Conservation (phyloP, 2,888 invertebrate species). For the Alloscopus bannaensis region DNA sequence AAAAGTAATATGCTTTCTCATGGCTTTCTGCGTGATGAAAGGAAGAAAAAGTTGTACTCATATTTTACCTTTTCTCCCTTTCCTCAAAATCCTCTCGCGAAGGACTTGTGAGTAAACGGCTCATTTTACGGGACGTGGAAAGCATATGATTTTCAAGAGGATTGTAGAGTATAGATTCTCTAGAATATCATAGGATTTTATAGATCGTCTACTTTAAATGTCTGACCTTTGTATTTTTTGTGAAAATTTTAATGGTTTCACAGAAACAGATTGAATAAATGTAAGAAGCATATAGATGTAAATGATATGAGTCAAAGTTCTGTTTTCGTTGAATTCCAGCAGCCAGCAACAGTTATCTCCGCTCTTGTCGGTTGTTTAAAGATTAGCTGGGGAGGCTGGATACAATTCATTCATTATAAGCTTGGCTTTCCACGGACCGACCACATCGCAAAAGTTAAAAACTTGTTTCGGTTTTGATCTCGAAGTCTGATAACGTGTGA, state of each 20-base stretch:
- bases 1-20: conserved; percentile 48
- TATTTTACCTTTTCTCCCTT: too few species aligned
- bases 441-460: conserved; percentile 46
- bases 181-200: too few species aligned
- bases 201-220: too few species aligned
- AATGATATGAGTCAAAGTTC: conserved; percentile 20
- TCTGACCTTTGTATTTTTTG: neutral
- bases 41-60: conserved; percentile 44
- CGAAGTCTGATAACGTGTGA: conserved; percentile 49
- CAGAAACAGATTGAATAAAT: conserved; percentile 7
- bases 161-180: too few species aligned
- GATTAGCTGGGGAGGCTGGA: neutral
- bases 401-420: conserved; percentile 46
- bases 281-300: neutral
- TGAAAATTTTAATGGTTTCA: neutral
- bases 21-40: conserved; percentile 41
- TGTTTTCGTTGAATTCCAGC: conserved; percentile 32
- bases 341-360: conserved; percentile 49
- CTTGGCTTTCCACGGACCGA: conserved; percentile 33
- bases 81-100: conserved; percentile 23
- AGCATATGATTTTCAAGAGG: neutral
- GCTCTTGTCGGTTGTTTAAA: conserved; percentile 18
- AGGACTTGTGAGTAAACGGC: neutral
- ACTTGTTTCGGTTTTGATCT: conserved; percentile 56
- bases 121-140: neutral